Evolutionary conservation across 2,113 vertebrate species (phyloP).

Genomic region (Semnopithecus entellus): DNA sequence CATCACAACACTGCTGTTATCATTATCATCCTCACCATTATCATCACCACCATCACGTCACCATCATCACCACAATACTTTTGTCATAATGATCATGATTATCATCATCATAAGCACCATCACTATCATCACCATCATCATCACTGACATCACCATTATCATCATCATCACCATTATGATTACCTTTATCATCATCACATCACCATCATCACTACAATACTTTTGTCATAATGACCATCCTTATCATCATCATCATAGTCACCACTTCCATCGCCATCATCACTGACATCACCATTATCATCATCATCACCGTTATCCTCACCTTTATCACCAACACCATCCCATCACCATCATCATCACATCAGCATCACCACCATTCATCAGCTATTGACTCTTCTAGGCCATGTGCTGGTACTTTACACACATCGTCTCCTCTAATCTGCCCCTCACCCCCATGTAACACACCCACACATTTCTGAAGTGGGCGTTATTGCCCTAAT

Average conservation of each 20-base stretch:
- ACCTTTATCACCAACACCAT: fast-evolving
- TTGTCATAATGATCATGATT: fast-evolving
- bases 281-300: fast-evolving
- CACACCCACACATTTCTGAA: neutral
- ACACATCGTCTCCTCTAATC: too few relatives aligned
- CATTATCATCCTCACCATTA: fast-evolving
- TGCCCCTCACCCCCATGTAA: neutral
- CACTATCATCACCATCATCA: fast-evolving
- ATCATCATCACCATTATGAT: fast-evolving
- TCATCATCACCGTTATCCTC: fast-evolving
- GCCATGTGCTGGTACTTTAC: neutral
- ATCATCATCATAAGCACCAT: fast-evolving
- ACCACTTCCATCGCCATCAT: fast-evolving
- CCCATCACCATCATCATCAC: neutral
- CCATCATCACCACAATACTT: neutral
- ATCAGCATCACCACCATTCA: fast-evolving
- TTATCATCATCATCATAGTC: fast-evolving
- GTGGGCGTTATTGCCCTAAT: neutral
- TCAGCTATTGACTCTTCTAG: neutral
- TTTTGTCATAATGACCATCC: neutral
- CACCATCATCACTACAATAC: neutral
- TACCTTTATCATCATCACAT: fast-evolving
- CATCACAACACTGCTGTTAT: neutral
- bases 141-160: fast-evolving
- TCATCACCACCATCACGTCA: fast-evolving